phyloP scores from a whole-genome alignment of 2,113 vertebrate genomes.

The Tautogolabrus adspersus region DNA sequence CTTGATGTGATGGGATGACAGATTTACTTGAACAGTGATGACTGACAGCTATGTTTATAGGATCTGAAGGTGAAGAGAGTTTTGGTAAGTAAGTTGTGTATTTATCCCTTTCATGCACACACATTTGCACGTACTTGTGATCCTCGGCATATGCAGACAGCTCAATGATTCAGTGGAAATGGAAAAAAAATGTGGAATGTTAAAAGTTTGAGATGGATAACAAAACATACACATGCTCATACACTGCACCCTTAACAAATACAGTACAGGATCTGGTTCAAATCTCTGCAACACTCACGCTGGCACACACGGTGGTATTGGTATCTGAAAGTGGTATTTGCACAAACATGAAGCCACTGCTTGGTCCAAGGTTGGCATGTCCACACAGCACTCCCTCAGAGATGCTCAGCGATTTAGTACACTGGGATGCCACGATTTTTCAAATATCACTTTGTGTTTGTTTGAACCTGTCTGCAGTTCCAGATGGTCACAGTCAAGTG shows the following conservation, averaged over 20 bases:
- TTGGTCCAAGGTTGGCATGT: neutral
- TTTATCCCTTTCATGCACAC: neutral
- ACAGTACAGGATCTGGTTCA: neutral
- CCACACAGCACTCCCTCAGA: neutral
- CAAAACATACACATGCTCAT: neutral
- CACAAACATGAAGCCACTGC: slow-evolving; percentile 8
- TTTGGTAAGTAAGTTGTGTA: neutral
- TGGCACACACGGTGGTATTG: too few species aligned
- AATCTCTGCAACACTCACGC: neutral
- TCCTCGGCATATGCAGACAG: neutral
- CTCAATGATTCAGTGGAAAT: neutral
- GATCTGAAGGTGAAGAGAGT: neutral
- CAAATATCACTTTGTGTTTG: slow-evolving; percentile 12
- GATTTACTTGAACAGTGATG: neutral
- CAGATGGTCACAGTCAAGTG: neutral
- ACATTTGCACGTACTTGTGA: neutral
- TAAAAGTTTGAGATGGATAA: neutral
- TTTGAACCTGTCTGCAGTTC: neutral
- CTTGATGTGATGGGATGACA: neutral
- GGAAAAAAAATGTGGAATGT: neutral
- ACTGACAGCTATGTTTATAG: neutral
- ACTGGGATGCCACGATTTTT: neutral
- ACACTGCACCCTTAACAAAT: neutral
- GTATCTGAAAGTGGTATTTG: neutral
- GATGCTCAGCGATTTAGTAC: neutral